These are phyloP conservation scores for Cepaea hortensis DNA, from an alignment of 2,888 invertebrate species.

Conservation along the genomic window DNA sequence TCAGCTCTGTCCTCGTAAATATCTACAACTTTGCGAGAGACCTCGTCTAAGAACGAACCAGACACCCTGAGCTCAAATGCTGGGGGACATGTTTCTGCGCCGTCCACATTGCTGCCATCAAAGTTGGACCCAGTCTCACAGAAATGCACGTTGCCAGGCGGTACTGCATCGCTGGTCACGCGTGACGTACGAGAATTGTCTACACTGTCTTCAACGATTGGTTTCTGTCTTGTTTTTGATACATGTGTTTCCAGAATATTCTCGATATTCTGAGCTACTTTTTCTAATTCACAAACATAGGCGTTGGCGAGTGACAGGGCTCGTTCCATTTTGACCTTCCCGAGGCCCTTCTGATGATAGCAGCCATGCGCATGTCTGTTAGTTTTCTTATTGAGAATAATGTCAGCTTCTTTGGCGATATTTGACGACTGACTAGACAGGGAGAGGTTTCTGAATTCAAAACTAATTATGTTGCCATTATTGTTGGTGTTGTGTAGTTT, in stretches of 20 bases:
- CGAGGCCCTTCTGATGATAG: neutral
- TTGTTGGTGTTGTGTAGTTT: conserved; percentile 7
- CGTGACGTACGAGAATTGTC: no score
- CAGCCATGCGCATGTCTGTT: neutral
- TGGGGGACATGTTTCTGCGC: neutral
- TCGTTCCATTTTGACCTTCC: neutral
- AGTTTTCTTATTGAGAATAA: neutral
- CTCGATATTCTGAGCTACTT: conserved; percentile 11
- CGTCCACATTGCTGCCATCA: no score
- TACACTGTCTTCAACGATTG: no score
- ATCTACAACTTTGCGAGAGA: conserved; percentile 27
- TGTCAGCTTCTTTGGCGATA: neutral
- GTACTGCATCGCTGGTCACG: no score
- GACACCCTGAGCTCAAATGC: neutral
- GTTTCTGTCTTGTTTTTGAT: neutral
- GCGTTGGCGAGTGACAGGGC: neutral
- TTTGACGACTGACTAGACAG: neutral
- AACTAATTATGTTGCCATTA: neutral
- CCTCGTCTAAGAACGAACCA: neutral
- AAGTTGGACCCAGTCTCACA: no score
- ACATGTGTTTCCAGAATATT: neutral
- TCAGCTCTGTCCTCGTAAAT: neutral
- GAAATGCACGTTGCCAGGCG: no score
- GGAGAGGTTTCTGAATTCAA: neutral
- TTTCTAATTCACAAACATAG: conserved; percentile 21